A percentile compares a stretch with the other conserved stretches of the same genome.
Conservation (phyloP, 2,797 vertebrate species). For the Protonibea diacanthus region DNA sequence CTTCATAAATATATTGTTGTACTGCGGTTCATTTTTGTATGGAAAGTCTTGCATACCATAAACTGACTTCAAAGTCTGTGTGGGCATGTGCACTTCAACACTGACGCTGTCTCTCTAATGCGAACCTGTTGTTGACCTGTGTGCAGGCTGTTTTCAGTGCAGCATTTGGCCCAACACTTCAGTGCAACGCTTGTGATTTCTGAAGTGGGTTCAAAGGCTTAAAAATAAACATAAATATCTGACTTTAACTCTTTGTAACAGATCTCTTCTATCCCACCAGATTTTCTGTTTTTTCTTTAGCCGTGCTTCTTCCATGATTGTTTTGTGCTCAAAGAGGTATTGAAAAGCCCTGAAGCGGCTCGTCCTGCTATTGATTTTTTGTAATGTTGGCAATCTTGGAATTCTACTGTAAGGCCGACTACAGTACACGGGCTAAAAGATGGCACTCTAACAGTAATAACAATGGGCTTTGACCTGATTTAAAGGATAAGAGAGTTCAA, state of each 20-base stretch:
- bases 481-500: conserved; percentile 8
- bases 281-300: conserved; percentile 1
- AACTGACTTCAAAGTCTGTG: conserved; percentile 1
- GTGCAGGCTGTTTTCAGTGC: conserved; percentile 9
- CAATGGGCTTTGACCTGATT: conserved; percentile 22
- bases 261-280: conserved; percentile 10
- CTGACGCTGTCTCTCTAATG: conserved; percentile 5
- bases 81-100: conserved; percentile 21
- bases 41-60: conserved; percentile 1
- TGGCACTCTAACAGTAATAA: conserved; percentile 4
- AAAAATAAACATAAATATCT: conserved; percentile 31
- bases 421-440: background rate
- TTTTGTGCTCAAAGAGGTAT: conserved; percentile 38
- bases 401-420: background rate
- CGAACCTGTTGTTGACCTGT: conserved; percentile 35
- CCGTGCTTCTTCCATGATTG: background rate
- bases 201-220: conserved; percentile 49
- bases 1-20: background rate
- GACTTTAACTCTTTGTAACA: conserved; percentile 21
- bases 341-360: conserved; percentile 31
- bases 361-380: conserved; percentile 45
- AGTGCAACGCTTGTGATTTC: conserved; percentile 20
- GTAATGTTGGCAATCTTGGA: conserved; percentile 19
- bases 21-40: background rate
- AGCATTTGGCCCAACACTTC: conserved; percentile 35